Base-by-base conservation (phyloP, 2,113 vertebrate species). In the Zapornia atra region DNA sequence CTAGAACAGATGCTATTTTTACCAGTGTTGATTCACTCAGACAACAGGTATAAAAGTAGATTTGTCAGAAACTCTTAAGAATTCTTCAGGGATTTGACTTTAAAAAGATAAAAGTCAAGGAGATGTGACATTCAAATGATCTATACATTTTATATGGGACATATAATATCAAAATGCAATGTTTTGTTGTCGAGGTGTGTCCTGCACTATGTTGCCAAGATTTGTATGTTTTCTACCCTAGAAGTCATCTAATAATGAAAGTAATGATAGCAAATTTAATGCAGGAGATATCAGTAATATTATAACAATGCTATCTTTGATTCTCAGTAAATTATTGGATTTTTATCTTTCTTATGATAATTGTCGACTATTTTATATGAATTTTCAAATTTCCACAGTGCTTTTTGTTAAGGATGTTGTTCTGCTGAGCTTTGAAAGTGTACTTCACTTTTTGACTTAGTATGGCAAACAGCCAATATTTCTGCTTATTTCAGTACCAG, bases 211-310 rank as follows among this genome's bases (percentile, higher is more conserved):
- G n/a, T 71, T 88, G 63, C 77, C 86, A 89, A 85, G 40, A 63
- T 15, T 61, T 71, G 46, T 71, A 46, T 22, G 10, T 85, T 76
- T 90, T 66, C 59, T 82, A 70, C 13, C 20, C 34, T 50, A 10
- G 53, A 15, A 94, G 50, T 61, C 63, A 79, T 61, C 56, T 59
- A 83, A 85, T 85, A 92, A 86, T 34, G 40, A 73, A 95, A 91
- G 70, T 42, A 89, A 92, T 94, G 88, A 91, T 95, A 87, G 10
- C 72, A 78, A 87, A 29, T 84, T 92, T 71, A 82, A 40, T 59
- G 77, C 59, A 68, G 54, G 28, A 90, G 73, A 54, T 87, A 57
- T 80, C 77, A 82, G 77, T 82, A 70, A 54, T 81, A 79, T 36
- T 48, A 63, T 75, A 86, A 86, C 71, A 73, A 77, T 28, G 15